Conservation (phyloP, 37 sponge, comb jelly and placozoan species). For the Crambe crambe region DNA sequence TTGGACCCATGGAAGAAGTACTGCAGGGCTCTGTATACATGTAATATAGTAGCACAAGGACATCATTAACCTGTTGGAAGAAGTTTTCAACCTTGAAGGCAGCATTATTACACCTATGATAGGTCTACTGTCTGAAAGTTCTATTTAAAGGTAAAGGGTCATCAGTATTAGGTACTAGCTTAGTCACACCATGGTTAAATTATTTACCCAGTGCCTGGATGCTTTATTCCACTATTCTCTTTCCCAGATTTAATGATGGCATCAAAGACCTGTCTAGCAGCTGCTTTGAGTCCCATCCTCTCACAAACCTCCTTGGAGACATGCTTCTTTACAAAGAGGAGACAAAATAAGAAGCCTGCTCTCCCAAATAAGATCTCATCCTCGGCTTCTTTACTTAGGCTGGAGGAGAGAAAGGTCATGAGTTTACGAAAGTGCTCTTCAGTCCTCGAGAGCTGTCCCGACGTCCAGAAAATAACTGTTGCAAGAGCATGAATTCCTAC, state of each 20-base stretch:
- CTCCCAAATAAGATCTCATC: constrained; percentile 74
- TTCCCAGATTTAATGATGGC: constrained; percentile 30
- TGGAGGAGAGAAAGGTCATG: background rate
- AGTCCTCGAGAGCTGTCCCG: constrained; percentile 21
- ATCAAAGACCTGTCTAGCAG: constrained; percentile 42
- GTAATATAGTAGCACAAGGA: too few relatives aligned
- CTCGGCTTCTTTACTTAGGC: background rate
- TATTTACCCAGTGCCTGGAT: background rate
- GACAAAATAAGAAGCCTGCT: constrained; percentile 64
- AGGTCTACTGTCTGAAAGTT: too few relatives aligned
- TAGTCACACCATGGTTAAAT: too few relatives aligned
- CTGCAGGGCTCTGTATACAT: constrained; percentile 24
- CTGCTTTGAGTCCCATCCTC: background rate
- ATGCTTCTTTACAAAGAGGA: constrained; percentile 53
- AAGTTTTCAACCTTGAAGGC: too few relatives aligned
- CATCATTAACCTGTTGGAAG: too few relatives aligned
- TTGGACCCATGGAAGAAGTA: constrained; percentile 43
- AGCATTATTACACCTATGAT: too few relatives aligned
- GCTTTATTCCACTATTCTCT: constrained; percentile 8
- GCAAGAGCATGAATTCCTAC: constrained; percentile 36
- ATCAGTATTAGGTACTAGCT: too few relatives aligned
- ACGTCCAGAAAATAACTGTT: constrained; percentile 18
- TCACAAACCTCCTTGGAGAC: constrained; percentile 18
- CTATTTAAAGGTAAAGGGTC: too few relatives aligned
- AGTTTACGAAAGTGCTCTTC: constrained; percentile 8